Conservation (phyloP, 2,113 vertebrate species). For the Diphyllodes magnificus region DNA sequence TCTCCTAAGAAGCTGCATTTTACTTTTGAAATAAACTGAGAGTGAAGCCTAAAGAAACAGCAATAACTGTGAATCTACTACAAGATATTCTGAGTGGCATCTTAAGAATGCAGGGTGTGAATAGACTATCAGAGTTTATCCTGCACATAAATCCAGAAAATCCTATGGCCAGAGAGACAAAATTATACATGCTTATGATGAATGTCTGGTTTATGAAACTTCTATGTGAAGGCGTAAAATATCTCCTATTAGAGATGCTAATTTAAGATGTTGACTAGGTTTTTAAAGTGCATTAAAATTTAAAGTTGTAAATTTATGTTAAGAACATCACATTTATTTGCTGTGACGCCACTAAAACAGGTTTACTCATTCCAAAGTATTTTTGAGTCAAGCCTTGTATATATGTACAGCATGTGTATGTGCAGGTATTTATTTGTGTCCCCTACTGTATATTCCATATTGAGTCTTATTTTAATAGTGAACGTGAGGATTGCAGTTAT, state of each 20-base stretch:
- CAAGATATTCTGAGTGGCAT: not conserved
- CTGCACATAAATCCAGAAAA: not conserved
- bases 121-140: not conserved
- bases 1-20: not conserved
- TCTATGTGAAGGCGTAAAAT: not conserved
- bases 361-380: not conserved
- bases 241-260: not conserved
- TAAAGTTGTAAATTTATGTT: not conserved
- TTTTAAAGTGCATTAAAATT: not conserved
- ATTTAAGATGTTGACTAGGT: not conserved
- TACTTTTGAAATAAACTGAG: not conserved
- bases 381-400: not conserved
- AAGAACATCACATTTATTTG: not conserved
- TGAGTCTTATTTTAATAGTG: not conserved
- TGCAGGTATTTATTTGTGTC: not conserved
- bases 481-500: not conserved
- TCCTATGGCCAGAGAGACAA: not conserved
- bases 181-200: not conserved
- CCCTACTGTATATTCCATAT: not conserved
- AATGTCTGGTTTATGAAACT: not conserved
- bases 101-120: not conserved
- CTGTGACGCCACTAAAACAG: not conserved
- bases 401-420: not conserved
- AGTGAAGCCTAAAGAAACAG: not conserved
- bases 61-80: not conserved